Base-by-base conservation (phyloP, 2,113 vertebrate species). In the Gracilinanus agilis region DNA sequence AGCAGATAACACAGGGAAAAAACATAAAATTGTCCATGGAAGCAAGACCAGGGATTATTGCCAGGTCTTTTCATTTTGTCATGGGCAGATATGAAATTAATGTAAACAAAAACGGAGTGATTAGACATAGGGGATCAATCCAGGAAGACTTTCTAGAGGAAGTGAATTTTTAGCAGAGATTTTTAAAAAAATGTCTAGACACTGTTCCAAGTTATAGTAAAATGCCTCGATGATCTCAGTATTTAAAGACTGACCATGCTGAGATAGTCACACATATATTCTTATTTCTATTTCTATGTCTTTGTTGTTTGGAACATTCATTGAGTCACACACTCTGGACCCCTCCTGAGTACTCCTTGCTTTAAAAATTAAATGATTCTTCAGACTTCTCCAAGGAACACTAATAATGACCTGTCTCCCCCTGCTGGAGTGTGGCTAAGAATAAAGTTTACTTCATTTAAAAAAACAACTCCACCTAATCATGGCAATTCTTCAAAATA, bases 361-460 rank as follows among this genome's bases (percentile, higher is more conserved):
- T 93, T 93, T 89, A 24, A 94, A 94, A 89, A 54, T 2, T 12
- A 44, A 96, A 93, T 1, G 95, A 44, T 55, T 67, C 1, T 0
- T 49, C 53, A 44, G 94, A 24, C 54, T 44, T 58, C 25, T 89
- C 89, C 16, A 1, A 0, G 7, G 10, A 49, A 89, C 89, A 95
- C 94, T 96, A 2, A 0, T 34, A 95, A 89, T 92, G 58, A 96
- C 54, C 44, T 95, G 94, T 92, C 96, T 96, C 96, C 93, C 94
- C 96, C 97, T 97, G 90, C 94, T 96, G 94, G 93, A 91, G 90
- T 21, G 53, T 90, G n/a, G 94, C 0, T 34, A 92, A 88, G 89
- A 96, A 53, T 40, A 92, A 92, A 2, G 24, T 53, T 90, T n/a
- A 13, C 44, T 88, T 67, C 9, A 0, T 0, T 44, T 40, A 92